These are phyloP conservation scores for Acholoe squamosa DNA, from an alignment of 2,888 invertebrate species.

Conservation along the genomic window DNA sequence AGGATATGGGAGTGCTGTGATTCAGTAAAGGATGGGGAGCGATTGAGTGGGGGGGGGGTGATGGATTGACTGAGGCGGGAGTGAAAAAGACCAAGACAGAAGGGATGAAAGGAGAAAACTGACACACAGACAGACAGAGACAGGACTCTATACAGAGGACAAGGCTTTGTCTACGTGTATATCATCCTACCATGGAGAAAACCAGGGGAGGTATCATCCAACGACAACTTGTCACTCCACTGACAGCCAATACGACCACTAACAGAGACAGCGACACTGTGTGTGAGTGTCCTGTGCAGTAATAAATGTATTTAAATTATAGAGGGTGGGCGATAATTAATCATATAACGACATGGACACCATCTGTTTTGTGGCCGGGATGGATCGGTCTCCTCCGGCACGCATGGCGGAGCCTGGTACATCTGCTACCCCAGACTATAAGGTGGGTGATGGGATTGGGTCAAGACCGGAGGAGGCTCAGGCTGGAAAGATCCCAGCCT, in stretches of 20 bases:
- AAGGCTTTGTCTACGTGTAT: not conserved
- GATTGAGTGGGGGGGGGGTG: too few relatives aligned
- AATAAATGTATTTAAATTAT: slow-evolving; percentile 27
- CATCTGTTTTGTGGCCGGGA: not conserved
- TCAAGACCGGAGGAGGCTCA: not conserved
- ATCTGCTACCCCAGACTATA: not conserved
- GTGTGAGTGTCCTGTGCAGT: not conserved
- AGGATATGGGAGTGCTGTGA: too few relatives aligned
- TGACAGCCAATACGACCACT: not conserved
- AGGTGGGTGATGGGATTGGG: not conserved
- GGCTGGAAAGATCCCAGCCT: not conserved
- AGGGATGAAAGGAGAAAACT: too few relatives aligned
- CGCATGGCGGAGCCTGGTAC: not conserved
- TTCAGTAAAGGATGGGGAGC: too few relatives aligned
- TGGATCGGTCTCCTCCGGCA: not conserved
- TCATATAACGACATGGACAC: not conserved
- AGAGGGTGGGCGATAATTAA: not conserved
- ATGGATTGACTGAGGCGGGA: too few relatives aligned
- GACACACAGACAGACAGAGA: too few relatives aligned
- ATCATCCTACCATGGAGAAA: not conserved
- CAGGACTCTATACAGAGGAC: not conserved
- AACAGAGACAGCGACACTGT: not conserved
- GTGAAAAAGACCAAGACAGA: too few relatives aligned
- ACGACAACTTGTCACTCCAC: not conserved
- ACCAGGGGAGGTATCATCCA: not conserved